Base-by-base conservation (phyloP, 2,113 vertebrate species). In the Genyomyrus donnyi region DNA sequence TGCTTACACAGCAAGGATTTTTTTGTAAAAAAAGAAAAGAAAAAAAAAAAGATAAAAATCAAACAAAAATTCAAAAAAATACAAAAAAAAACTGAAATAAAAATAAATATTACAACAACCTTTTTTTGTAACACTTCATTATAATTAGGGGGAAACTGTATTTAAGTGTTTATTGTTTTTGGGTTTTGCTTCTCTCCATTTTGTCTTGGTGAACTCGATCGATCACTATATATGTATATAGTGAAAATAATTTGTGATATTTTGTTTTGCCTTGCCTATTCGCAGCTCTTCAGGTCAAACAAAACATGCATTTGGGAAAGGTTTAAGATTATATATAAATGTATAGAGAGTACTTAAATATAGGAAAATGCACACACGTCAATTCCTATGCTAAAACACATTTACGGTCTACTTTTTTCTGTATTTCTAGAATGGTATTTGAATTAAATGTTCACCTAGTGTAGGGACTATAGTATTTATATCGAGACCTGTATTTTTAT, bases 391-490 rank as follows among this genome's bases (percentile, higher is more conserved):
- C 97, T 99, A 99, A 98, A 99, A 98, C 97, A 98, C 98, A 98
- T 98, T 98, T 99, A 99, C 98, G 98, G 97, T 99, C 96, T 95
- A 96, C 95, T 97, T 98, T 97, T 80, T 98, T 99, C 98, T 98
- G 98, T 99, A 99, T 98, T 98, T 99, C 98, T 99, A 99, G 98
- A 98, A 98, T 97, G 98, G 98, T 99, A 99, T 99, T 99, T 99
- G 98, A 99, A 98, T 98, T 99, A 97, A 98, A 98, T 99, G 98
- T 99, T 99, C 98, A 99, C 97, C 97, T 99, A 99, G 98, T 98
- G 97, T 99, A 99, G 98, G 97, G 97, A 98, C 97, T 98, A 99
- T 99, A 99, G 98, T 99, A 99, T 99, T 99, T 99, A 99, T 99
- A 99, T 99, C 98, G 97, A 99, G 98, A 97, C 98, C 99, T 97